Percentiles rank a stretch among this genome's conserved stretches.
These are phyloP conservation scores for Cephus spinipes DNA, from an alignment of 2,888 invertebrate species.

Conservation along the genomic window DNA sequence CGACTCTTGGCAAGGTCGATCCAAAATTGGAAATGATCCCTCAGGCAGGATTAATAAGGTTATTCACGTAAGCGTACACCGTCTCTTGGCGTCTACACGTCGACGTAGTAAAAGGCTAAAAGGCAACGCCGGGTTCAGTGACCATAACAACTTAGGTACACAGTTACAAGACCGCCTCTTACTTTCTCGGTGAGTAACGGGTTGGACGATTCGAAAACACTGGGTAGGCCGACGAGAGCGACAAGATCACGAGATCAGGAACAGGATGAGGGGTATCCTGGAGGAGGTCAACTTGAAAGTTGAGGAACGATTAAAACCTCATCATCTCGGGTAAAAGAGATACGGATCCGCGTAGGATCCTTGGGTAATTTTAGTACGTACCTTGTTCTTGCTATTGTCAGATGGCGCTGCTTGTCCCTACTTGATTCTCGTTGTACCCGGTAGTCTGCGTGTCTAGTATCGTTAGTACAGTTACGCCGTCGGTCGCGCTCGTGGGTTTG, in stretches of 20 bases:
- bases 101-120: conserved; percentile 38
- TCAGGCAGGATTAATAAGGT: not conserved
- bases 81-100: conserved; percentile 7
- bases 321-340: too few species aligned
- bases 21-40: not conserved
- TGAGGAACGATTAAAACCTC: too few species aligned
- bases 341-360: not conserved
- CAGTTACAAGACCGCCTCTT: conserved; percentile 35
- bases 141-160: conserved; percentile 44
- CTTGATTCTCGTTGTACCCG: too few species aligned
- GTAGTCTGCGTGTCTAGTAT: too few species aligned
- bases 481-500: not conserved
- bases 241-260: not conserved
- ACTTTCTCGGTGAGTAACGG: conserved; percentile 48
- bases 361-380: not conserved
- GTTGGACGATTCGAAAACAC: conserved; percentile 15
- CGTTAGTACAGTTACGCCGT: not conserved
- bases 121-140: conserved; percentile 41
- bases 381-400: too few species aligned
- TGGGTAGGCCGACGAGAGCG: not conserved
- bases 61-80: not conserved
- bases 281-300: too few species aligned
- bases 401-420: too few species aligned
- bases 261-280: not conserved
- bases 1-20: not conserved